Evolutionary conservation across 1,140 invertebrate genomes (phyloP).

Genomic region (Trissolcus basalis): DNA sequence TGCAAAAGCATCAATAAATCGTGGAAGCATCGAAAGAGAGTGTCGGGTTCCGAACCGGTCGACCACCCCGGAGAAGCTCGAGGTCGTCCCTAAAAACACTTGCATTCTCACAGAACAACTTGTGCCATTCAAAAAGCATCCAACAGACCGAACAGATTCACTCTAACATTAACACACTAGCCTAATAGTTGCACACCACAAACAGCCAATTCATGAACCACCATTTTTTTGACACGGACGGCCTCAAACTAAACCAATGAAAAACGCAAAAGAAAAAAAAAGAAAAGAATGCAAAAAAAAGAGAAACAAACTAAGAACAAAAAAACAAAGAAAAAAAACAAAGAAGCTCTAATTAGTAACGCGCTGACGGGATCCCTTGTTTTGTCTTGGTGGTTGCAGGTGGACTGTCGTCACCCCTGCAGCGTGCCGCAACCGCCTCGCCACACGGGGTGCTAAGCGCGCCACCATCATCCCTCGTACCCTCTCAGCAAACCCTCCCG

Average conservation of each 20-base stretch:
- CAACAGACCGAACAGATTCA: not conserved
- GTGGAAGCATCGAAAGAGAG: slow-evolving; percentile 71
- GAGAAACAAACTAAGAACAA: slow-evolving; percentile 20
- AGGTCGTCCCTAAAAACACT: slow-evolving; percentile 45
- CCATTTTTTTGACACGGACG: slow-evolving; percentile 14
- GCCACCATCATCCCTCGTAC: slow-evolving; percentile 72
- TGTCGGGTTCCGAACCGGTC: slow-evolving; percentile 63
- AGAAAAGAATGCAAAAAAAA: slow-evolving; percentile 3
- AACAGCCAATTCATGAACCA: not conserved
- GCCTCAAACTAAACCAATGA: slow-evolving; percentile 10
- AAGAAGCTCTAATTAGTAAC: slow-evolving; percentile 48
- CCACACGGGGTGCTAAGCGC: slow-evolving; percentile 73
- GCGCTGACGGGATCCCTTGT: slow-evolving; percentile 73
- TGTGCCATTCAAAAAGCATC: not conserved
- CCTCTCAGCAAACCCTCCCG: slow-evolving; percentile 72
- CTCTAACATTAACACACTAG: not conserved
- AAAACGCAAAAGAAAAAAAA: slow-evolving; percentile 4
- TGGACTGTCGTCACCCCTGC: slow-evolving; percentile 76
- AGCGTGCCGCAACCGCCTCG: slow-evolving; percentile 74
- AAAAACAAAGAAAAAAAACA: slow-evolving; percentile 5
- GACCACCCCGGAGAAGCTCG: slow-evolving; percentile 52
- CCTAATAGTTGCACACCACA: slow-evolving; percentile 1
- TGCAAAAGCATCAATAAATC: slow-evolving; percentile 18
- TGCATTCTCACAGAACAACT: slow-evolving; percentile 9
- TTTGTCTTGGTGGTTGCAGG: slow-evolving; percentile 76